phyloP scores from a whole-genome alignment of 2,888 invertebrate genomes.

The Drosophila gaucha region DNA sequence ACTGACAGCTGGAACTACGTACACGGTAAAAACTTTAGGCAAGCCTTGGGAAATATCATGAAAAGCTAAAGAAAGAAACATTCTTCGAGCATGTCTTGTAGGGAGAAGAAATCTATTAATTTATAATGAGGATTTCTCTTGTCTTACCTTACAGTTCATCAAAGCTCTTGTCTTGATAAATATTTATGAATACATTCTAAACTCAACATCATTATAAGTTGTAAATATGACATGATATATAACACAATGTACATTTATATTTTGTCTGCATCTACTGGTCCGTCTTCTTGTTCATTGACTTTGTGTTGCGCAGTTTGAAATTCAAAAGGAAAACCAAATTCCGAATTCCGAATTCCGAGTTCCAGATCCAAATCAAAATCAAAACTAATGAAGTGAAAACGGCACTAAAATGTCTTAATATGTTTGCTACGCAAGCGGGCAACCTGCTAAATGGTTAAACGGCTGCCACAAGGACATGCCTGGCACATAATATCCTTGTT shows the following conservation, averaged over 20 bases:
- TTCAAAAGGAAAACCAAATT: conserved; percentile 17
- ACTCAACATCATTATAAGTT: too few relatives aligned
- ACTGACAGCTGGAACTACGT: conserved; percentile 34
- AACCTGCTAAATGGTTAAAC: conserved; percentile 65
- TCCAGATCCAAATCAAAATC: conserved; percentile 59
- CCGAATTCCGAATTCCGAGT: neutral
- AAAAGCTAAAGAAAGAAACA: neutral
- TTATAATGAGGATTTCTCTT: too few relatives aligned
- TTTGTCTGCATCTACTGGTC: neutral
- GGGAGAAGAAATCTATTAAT: too few relatives aligned
- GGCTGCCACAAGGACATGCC: conserved; percentile 36
- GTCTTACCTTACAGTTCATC: too few relatives aligned
- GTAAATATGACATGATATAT: too few relatives aligned
- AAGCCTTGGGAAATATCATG: neutral
- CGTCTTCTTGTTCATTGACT: conserved; percentile 1
- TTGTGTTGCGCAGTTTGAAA: conserved; percentile 14
- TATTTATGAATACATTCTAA: too few relatives aligned
- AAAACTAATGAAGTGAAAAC: conserved; percentile 82
- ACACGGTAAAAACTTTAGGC: conserved; percentile 11
- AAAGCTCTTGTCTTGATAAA: too few relatives aligned
- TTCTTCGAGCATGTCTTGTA: neutral
- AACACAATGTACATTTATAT: neutral
- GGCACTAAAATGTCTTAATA: conserved; percentile 78
- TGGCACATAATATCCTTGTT: conserved; percentile 72
- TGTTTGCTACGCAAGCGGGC: conserved; percentile 45